Evolutionary conservation across 2,888 invertebrate species (phyloP), one percentile per base, ranked within the genome.

Genomic region (Dyspetes luteomarginatus): DNA sequence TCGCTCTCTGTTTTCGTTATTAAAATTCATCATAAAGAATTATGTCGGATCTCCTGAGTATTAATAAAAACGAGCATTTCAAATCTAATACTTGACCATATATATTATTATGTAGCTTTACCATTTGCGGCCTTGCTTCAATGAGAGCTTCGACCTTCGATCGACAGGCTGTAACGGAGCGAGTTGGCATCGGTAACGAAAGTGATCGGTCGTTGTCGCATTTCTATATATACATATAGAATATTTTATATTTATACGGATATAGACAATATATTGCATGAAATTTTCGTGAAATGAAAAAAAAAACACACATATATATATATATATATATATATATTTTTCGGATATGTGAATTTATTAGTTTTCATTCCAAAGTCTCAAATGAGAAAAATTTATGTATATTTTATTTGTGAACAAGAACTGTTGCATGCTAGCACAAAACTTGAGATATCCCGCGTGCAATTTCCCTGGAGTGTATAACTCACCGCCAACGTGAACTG

Each of bases 131-230:
- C 77, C 77, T 77, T 77, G 77, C 64, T 71, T 68, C 22, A 30
- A 62, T n/a, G 77, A 71, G 62, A 69, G 77, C 64, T 74, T 24
- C 55, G 69, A 71, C 69, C 77, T 77, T 77, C 77, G 64, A 62
- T 62, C 69, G 45, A 55, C 62, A 22, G 60, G 22, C 50, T 76
- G 45, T 64, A 69, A 69, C 69, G 76, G 69, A 55, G 52, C 45
- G 45, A 62, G 68, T 69, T 62, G 69, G 69, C 69, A 76, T 60
- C 22, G 28, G 19, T 22, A 56, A 71, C 43, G 55, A 56, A 77
- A 77, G 69, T 71, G 62, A 77, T 71, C 56, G 69, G 64, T 76
- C 52, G 50, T 64, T 62, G 62, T 48, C 55, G 41, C 19, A 36
- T 12, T 36, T 36, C 1, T 36, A 7, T 36, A 36, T 4, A 36